Conservation (phyloP, 2,888 invertebrate genomes). For the Cryptocheilus praepositus region DNA sequence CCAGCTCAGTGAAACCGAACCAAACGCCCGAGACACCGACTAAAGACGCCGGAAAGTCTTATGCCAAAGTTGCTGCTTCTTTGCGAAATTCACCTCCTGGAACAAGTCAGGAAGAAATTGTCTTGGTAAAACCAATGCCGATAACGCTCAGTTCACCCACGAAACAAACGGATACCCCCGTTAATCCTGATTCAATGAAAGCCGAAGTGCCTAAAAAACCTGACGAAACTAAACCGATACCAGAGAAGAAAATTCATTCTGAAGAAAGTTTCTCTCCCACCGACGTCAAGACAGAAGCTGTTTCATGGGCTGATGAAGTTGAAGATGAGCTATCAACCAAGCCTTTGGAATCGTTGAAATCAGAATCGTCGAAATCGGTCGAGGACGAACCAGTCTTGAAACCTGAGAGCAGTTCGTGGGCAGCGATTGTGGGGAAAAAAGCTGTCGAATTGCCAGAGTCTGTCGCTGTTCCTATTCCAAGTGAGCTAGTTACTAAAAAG, state of each 20-base stretch:
- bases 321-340: conserved; percentile 31
- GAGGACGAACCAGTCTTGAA: conserved; percentile 13
- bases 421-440: conserved; percentile 61
- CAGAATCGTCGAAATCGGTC: neutral
- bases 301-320: conserved; percentile 46
- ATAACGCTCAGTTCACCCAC: conserved; percentile 14
- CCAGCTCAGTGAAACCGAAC: conserved; percentile 21
- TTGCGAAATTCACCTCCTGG: conserved; percentile 73
- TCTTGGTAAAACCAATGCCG: conserved; percentile 46
- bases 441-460: conserved; percentile 38
- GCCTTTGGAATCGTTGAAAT: neutral
- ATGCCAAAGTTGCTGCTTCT: conserved; percentile 81
- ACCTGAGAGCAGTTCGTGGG: conserved; percentile 55
- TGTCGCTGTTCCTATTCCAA: neutral
- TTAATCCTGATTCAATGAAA: neutral
- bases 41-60: conserved; percentile 77
- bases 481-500: too few relatives aligned
- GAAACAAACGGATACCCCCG: neutral
- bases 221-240: neutral
- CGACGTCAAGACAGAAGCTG: conserved; percentile 27
- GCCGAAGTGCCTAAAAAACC: neutral
- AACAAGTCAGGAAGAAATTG: conserved; percentile 57
- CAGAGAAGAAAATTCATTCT: neutral
- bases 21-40: conserved; percentile 26
- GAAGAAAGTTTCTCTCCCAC: neutral